These are phyloP conservation scores for Pentalonia nigronervosa DNA, from an alignment of 1,140 invertebrate genomes.

Conservation along the genomic window DNA sequence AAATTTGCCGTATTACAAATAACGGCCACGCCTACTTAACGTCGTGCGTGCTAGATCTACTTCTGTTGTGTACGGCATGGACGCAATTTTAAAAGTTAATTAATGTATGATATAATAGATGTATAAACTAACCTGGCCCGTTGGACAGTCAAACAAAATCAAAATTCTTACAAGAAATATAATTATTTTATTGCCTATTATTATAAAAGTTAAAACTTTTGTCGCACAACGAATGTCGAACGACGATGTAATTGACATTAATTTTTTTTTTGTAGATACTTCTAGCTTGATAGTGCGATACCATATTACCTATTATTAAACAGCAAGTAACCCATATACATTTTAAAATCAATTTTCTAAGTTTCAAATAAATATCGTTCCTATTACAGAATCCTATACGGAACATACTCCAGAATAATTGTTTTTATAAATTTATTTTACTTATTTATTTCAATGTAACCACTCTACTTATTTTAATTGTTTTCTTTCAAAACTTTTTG, in stretches of 20 bases:
- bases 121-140: not conserved
- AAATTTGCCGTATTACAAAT: not conserved
- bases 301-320: not conserved
- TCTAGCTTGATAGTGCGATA: not conserved
- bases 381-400: not conserved
- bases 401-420: not conserved
- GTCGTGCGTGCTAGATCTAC: not conserved
- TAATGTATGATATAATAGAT: not conserved
- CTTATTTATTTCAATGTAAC: not conserved
- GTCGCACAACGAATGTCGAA: not conserved
- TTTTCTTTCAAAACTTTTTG: not conserved
- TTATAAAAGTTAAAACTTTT: not conserved
- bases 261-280: not conserved
- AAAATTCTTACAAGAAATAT: too few relatives aligned
- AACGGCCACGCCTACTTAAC: constrained; percentile 24
- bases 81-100: not conserved
- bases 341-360: not conserved
- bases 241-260: not conserved
- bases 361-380: not conserved
- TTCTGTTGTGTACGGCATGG: not conserved
- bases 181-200: not conserved
- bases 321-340: not conserved
- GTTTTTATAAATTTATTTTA: not conserved
- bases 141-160: not conserved
- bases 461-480: not conserved